Evolutionary conservation across 2,113 vertebrate species (phyloP).

Genomic region (Colius striatus): DNA sequence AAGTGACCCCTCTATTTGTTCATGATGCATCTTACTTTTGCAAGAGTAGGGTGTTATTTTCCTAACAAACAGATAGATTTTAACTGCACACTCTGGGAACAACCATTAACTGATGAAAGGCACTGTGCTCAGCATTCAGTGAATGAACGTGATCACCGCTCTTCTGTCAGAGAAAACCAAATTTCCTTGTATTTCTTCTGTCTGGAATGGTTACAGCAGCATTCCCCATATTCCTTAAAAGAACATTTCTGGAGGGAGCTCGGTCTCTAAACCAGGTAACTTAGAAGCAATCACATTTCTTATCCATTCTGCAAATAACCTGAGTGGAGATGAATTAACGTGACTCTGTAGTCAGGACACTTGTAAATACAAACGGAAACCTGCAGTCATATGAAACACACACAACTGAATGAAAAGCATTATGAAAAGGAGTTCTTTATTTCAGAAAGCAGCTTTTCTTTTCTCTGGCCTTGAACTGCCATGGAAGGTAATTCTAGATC

Average conservation of each 20-base stretch:
- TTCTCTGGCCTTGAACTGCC: not conserved
- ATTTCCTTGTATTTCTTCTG: not conserved
- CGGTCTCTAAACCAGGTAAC: not conserved
- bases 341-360: not conserved
- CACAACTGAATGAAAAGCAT: not conserved
- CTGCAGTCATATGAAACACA: not conserved
- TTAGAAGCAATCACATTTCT: not conserved
- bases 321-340: not conserved
- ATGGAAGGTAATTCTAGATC: not conserved
- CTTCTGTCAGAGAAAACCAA: not conserved
- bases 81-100: constrained; percentile 59
- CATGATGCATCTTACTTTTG: constrained; percentile 15
- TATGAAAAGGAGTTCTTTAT: not conserved
- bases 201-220: constrained; percentile 13
- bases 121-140: constrained; percentile 3
- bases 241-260: not conserved
- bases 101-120: constrained; percentile 43
- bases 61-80: constrained; percentile 62
- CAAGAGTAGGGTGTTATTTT: constrained; percentile 30
- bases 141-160: not conserved
- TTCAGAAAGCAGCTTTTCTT: not conserved
- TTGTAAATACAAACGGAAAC: not conserved
- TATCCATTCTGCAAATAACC: not conserved
- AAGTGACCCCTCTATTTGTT: constrained; percentile 34
- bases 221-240: not conserved